Percentiles rank a stretch among this genome's conserved stretches.
Conservation (phyloP, 1,140 invertebrate genomes). For the Helicoverpa zea region DNA sequence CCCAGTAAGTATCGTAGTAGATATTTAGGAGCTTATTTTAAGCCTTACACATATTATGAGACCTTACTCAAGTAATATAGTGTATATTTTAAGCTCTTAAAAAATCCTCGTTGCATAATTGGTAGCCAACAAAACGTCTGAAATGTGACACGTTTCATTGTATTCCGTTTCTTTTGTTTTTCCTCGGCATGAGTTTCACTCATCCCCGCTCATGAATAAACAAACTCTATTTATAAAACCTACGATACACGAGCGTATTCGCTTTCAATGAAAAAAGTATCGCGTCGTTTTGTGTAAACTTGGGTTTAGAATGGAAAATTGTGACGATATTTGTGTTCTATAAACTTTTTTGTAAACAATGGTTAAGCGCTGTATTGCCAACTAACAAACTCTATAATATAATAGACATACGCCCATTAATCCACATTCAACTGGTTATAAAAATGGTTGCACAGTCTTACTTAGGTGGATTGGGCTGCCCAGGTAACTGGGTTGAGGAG, state of each 20-base stretch:
- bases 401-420: no score
- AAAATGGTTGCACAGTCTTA: no score
- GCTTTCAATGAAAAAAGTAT: constrained; percentile 26
- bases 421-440: no score
- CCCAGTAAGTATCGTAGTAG: no score
- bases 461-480: no score
- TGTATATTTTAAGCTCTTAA: not conserved
- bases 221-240: constrained; percentile 12
- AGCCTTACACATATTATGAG: no score
- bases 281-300: not conserved
- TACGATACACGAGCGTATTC: not conserved
- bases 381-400: no score
- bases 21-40: no score
- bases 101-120: not conserved
- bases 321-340: not conserved
- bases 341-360: not conserved
- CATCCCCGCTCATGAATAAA: constrained; percentile 20
- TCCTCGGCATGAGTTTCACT: not conserved
- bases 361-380: not conserved
- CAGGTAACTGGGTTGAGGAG: no score
- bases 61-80: no score
- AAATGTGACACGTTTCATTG: constrained; percentile 6
- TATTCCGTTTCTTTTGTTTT: not conserved
- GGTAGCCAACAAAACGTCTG: not conserved
- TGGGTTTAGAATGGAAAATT: not conserved